Conservation (phyloP, 2,888 invertebrate species). For the Epistrophe grossulariae region DNA sequence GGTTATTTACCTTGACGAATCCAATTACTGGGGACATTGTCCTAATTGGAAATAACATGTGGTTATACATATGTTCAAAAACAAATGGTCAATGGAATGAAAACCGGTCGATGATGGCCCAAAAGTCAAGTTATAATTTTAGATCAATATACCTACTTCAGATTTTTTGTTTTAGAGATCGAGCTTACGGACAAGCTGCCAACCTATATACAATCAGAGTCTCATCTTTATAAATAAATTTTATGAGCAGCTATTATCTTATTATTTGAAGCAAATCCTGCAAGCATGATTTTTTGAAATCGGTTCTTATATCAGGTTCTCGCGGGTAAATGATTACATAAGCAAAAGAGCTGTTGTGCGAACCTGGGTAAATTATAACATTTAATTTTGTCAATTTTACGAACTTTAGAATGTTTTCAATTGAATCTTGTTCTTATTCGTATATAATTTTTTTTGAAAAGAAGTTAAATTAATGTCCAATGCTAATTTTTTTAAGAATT, state of each 20-base stretch:
- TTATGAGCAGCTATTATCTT: too few species aligned
- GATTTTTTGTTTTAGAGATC: too few species aligned
- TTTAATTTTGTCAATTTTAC: too few species aligned
- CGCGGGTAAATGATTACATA: neutral
- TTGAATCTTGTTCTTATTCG: too few species aligned
- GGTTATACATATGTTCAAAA: neutral
- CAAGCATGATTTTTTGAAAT: neutral
- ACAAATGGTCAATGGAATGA: neutral
- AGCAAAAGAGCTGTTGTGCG: constrained; percentile 18
- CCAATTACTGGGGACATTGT: neutral
- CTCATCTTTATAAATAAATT: too few species aligned
- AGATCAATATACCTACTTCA: neutral
- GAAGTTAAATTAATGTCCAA: too few species aligned
- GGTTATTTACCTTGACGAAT: neutral
- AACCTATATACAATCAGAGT: too few species aligned
- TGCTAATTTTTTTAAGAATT: too few species aligned
- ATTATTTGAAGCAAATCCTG: too few species aligned
- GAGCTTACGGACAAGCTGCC: too few species aligned
- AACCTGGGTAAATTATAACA: neutral
- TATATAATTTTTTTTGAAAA: too few species aligned
- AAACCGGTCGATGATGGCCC: neutral
- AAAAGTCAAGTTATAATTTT: neutral
- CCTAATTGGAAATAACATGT: neutral
- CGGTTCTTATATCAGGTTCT: neutral
- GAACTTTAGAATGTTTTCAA: too few species aligned